Evolutionary conservation across 2,797 vertebrate genomes (phyloP).

Genomic region (Trichosurus vulpecula): DNA sequence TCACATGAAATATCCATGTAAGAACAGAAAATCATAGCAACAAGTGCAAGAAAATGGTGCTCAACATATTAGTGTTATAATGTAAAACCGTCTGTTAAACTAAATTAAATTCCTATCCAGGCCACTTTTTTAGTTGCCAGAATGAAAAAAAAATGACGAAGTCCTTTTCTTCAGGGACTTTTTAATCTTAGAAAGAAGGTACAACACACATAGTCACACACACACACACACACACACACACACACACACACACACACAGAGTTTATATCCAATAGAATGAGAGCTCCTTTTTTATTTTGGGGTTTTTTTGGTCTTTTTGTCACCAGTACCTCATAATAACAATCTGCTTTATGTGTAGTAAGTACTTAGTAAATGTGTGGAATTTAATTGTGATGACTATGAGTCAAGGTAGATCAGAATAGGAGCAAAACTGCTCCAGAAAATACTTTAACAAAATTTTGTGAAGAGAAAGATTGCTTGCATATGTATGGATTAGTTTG

Average conservation of each 20-base stretch:
- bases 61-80: background rate
- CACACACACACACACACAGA: background rate
- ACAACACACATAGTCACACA: background rate
- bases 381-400: background rate
- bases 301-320: background rate
- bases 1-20: background rate
- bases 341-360: background rate
- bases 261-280: background rate
- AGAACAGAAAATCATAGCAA: background rate
- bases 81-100: background rate
- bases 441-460: background rate
- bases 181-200: background rate
- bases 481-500: background rate
- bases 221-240: too few species aligned
- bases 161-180: background rate
- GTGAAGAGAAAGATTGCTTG: background rate
- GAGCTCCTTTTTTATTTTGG: background rate
- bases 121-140: background rate
- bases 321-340: background rate
- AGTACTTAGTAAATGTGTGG: background rate
- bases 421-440: background rate
- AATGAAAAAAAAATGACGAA: background rate
- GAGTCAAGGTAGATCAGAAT: background rate
- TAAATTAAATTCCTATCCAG: background rate
- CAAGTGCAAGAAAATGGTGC: background rate